Evolutionary conservation across 2,888 invertebrate species (phyloP), one percentile per base, ranked within the genome.

Genomic region (Phyto melanocephala): DNA sequence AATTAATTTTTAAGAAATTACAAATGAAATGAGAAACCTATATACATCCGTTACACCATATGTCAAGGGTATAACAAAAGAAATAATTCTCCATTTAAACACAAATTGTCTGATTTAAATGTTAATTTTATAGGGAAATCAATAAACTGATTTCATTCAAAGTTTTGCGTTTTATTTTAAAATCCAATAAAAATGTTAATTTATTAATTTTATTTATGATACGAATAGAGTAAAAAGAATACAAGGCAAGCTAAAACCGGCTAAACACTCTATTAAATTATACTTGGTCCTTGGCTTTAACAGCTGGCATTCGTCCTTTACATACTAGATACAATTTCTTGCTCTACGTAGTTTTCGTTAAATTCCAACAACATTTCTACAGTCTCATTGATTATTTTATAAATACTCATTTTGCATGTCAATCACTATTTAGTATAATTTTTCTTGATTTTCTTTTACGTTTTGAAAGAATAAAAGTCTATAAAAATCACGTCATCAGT

Each of bases 371-470:
- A 11, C 11, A 68, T n/a, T 28, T 65, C 42, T 28, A 28, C 35
- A 42, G 24, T 42, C n/a, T 45, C 52, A 40, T 76, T 45, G 63
- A 54, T 28, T 45, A 63, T 65, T 65, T 75, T 60, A 28, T n/a
- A 60, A 40, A 60, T 60, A 72, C 22, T 65, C 17, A 72, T 60
- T 68, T 79, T 79, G 72, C 79, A 74, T 74, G 67, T 72, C 79
- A 72, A 79, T 79, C 67, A 68, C 20, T 45, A 79, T 72, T 79
- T 72, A 52, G 40, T 33, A 52, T 17, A 6, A 20, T 28, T 71
- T 40, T n/a, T 15, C 15, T 65, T 63, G 33, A 10, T 42, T 13
- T 42, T 24, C 8, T 62, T 1, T 15, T 28, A 54, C 11, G 20
- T 2, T 2, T 52, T 52, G 6, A 3, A n/a, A n/a, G 11, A 17